phyloP scores from a whole-genome alignment of 2,888 invertebrate species.

The Ectemnius cavifrons region DNA sequence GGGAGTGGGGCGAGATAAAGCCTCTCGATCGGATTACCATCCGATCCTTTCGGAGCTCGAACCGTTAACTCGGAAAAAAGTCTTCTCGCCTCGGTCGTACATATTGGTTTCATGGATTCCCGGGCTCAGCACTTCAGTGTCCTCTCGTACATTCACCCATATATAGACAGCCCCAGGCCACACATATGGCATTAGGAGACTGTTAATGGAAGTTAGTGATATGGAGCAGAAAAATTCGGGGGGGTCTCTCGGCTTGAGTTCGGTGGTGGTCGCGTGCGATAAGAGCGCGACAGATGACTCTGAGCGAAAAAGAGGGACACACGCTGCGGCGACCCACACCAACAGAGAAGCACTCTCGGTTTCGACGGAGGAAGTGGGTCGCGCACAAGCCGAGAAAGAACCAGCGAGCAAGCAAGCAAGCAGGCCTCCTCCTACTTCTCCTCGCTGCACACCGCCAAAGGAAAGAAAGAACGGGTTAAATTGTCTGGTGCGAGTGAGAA shows the following conservation, averaged over 20 bases:
- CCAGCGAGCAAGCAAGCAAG: background rate
- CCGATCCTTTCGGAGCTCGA: background rate
- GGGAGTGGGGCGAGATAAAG: background rate
- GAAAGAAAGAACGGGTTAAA: background rate
- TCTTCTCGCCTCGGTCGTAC: too few species aligned
- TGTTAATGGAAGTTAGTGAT: constrained; percentile 45
- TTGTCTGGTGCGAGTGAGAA: background rate
- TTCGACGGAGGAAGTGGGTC: constrained; percentile 73
- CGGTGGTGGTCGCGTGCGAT: constrained; percentile 14
- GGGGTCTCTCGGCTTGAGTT: background rate
- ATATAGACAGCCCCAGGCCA: background rate
- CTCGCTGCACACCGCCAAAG: background rate
- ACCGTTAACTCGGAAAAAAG: background rate
- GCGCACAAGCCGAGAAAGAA: constrained; percentile 48
- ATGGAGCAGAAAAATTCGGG: constrained; percentile 1
- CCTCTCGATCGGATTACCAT: constrained; percentile 10
- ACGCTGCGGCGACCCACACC: constrained; percentile 21
- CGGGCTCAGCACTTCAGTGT: background rate
- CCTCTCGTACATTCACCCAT: background rate
- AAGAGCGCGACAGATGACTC: constrained; percentile 11
- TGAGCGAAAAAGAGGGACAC: constrained; percentile 20
- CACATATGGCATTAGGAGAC: constrained; percentile 2
- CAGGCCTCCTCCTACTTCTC: background rate
- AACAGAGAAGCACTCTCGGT: constrained; percentile 67
- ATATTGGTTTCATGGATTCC: too few species aligned